Percentiles rank a stretch among this genome's conserved stretches.
These are phyloP conservation scores for Andrena hattorfiana DNA, from an alignment of 2,888 invertebrate genomes.

Conservation along the genomic window DNA sequence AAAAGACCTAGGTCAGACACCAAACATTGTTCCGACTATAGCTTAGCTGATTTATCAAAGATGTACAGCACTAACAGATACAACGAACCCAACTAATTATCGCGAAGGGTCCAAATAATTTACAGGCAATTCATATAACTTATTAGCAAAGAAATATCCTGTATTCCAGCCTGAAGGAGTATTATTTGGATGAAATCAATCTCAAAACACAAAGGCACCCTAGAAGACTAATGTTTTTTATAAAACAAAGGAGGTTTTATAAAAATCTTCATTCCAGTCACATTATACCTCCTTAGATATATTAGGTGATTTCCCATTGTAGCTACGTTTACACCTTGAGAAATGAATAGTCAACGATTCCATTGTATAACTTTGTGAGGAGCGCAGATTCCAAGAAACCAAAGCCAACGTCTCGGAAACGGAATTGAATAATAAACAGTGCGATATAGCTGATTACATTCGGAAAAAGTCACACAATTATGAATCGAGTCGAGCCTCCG, in stretches of 20 bases:
- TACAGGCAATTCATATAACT: neutral
- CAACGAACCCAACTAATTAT: neutral
- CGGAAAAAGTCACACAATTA: slow-evolving; percentile 25
- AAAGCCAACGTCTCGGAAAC: neutral
- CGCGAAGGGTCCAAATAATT: neutral
- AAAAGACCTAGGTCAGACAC: neutral
- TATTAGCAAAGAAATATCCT: neutral
- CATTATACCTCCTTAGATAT: neutral
- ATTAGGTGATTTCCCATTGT: neutral
- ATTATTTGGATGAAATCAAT: neutral
- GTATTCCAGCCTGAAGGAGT: neutral
- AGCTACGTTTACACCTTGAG: neutral
- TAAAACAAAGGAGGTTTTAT: no score
- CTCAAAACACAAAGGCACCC: neutral
- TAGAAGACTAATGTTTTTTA: neutral
- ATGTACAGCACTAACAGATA: neutral
- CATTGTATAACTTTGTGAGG: neutral
- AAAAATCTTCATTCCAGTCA: neutral
- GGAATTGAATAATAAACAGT: slow-evolving; percentile 1
- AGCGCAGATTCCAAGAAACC: neutral
- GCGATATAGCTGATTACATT: slow-evolving; percentile 19
- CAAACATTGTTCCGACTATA: neutral
- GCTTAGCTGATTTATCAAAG: neutral
- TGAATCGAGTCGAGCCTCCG: slow-evolving; percentile 39
- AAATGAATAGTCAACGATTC: slow-evolving; percentile 9